Evolutionary conservation across 2,113 vertebrate genomes (phyloP).

Genomic region (Phalacrocorax aristotelis): DNA sequence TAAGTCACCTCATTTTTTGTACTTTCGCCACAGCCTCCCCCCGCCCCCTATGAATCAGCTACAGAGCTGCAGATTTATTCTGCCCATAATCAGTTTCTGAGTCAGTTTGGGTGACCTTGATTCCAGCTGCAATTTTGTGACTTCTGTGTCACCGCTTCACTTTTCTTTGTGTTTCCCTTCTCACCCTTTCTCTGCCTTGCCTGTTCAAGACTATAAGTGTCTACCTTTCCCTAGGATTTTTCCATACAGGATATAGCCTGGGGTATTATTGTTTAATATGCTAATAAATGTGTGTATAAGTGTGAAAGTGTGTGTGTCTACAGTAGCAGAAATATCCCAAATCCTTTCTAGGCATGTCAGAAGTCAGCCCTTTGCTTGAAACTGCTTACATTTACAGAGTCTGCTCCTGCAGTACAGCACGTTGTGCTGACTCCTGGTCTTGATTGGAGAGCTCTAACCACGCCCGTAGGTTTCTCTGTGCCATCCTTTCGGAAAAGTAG

Average conservation of each 20-base stretch:
- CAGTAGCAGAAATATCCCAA: background rate
- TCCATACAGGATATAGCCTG: background rate
- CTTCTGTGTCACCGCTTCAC: background rate
- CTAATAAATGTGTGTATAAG: background rate
- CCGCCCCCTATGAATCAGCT: fast-evolving
- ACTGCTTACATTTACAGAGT: background rate
- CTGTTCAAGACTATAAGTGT: background rate
- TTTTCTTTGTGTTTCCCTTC: background rate
- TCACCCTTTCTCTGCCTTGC: background rate
- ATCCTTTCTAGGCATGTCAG: background rate
- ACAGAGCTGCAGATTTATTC: background rate
- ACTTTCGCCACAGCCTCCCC: background rate
- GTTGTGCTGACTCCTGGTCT: background rate
- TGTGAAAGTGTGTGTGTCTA: background rate
- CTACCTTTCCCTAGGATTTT: background rate
- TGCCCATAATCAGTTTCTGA: background rate
- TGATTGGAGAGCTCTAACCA: background rate
- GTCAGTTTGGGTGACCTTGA: slow-evolving; percentile 7
- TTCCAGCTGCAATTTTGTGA: background rate
- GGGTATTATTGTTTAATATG: background rate
- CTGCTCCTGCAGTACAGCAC: background rate
- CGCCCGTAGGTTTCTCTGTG: fast-evolving
- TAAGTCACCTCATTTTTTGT: background rate
- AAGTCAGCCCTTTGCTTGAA: background rate
- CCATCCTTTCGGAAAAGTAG: background rate